Conservation (phyloP, 2,888 invertebrate genomes). For the Epistrophe grossulariae region DNA sequence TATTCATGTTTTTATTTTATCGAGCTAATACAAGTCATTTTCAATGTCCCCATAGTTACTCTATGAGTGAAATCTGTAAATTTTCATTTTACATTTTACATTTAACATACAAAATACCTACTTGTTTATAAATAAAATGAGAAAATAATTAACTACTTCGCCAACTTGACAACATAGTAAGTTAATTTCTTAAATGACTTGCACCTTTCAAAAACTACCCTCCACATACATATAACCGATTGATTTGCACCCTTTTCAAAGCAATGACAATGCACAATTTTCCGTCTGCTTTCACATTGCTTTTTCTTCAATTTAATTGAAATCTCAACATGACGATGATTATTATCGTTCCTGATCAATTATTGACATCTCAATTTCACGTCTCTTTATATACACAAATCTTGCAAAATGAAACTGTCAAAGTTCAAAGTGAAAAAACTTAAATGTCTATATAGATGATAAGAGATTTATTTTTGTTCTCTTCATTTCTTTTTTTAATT, state of each 20-base stretch:
- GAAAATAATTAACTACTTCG: background rate
- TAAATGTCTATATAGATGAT: conserved; percentile 46
- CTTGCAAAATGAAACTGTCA: conserved; percentile 60
- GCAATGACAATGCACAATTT: conserved; percentile 33
- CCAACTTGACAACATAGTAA: background rate
- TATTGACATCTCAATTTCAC: conserved; percentile 66
- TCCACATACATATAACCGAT: background rate
- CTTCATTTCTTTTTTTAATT: background rate
- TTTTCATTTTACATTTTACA: too few species aligned
- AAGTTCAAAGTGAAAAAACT: conserved; percentile 36
- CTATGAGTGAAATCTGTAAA: too few species aligned
- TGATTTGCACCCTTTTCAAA: conserved; percentile 19
- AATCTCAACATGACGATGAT: conserved; percentile 59
- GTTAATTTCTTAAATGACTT: conserved; percentile 34
- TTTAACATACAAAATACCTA: too few species aligned
- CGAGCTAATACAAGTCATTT: too few species aligned
- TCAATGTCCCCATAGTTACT: too few species aligned
- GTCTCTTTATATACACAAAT: conserved; percentile 21
- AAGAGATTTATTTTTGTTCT: conserved; percentile 22
- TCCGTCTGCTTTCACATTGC: background rate
- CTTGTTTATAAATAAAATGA: too few species aligned
- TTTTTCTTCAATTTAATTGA: conserved; percentile 59
- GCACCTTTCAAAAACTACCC: conserved; percentile 6
- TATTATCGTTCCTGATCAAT: conserved; percentile 54
- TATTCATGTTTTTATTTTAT: too few species aligned